Evolutionary conservation across 2,888 invertebrate genomes (phyloP), one percentile per base, ranked within the genome.

Genomic region (Caenorhabditis uteleia): DNA sequence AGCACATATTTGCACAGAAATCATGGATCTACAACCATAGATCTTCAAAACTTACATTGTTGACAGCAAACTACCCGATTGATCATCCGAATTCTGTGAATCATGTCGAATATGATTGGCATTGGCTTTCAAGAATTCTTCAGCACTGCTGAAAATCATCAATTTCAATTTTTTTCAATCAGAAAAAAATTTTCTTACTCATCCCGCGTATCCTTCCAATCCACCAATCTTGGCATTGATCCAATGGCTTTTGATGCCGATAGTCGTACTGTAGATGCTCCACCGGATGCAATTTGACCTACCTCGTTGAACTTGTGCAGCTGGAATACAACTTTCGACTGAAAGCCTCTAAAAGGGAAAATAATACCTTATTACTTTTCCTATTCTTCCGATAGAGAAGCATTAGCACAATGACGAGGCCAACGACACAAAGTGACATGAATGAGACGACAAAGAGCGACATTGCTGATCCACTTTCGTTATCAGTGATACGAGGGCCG

Each of bases 301-400:
- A 60, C 53, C 53, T 60, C 66, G 48, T 49, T 56, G 40, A 60
- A 66, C 48, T 60, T 60, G 57, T 66, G 60, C 42, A 60, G 51
- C 58, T 65, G 46, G 27, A 49, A 23, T 27, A 25, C 10, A 12
- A 20, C 12, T 20, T 49, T 16, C n/a, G n/a, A n/a, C n/a, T n/a
- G n/a, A n/a, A n/a, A n/a, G n/a, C n/a, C n/a, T n/a, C n/a, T n/a
- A 10, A 45, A n/a, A n/a, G n/a, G n/a, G n/a, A n/a, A n/a, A n/a
- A n/a, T n/a, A 40, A 33, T 34, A 68, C 71, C 57, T 70, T 73
- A 46, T 60, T 58, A 39, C 54, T 64, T 38, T 60, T 64, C 50
- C 50, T 50, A 39, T 61, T 73, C 59, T 64, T 66, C 66, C 56
- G 72, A 51, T 73, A 75, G 67, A 75, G 67, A 70, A 75, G 56